Conservation (phyloP, 2,797 vertebrate genomes). For the Pogonophryne albipinna region DNA sequence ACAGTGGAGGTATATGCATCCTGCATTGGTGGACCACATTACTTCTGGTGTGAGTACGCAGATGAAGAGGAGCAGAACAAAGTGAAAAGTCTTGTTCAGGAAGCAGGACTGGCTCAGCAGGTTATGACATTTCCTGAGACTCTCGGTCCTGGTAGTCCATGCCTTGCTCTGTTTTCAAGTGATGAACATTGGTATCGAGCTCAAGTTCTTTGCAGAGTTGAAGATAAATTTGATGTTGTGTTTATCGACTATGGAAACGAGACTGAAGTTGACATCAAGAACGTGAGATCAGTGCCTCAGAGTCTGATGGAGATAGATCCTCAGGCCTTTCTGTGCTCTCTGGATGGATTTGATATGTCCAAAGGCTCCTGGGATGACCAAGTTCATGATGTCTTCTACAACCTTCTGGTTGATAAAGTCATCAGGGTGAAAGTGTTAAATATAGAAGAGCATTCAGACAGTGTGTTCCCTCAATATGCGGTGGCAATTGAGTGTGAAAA, state of each 20-base stretch:
- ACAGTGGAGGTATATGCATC: constrained; percentile 82
- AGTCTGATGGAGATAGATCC: constrained; percentile 79
- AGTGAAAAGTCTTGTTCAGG: constrained; percentile 81
- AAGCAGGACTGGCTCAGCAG: constrained; percentile 65
- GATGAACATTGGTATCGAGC: constrained; percentile 89
- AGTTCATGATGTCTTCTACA: constrained; percentile 82
- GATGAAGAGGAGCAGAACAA: constrained; percentile 77
- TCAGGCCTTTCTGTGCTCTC: constrained; percentile 88
- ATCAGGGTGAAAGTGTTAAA: constrained; percentile 81
- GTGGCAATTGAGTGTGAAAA: constrained; percentile 82
- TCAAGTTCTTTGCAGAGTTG: constrained; percentile 71
- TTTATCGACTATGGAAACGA: constrained; percentile 90
- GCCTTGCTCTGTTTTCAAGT: constrained; percentile 85
- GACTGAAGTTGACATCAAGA: constrained; percentile 69
- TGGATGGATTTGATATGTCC: constrained; percentile 82
- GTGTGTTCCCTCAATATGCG: constrained; percentile 72
- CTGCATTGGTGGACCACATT: constrained; percentile 85
- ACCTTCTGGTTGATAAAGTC: constrained; percentile 77
- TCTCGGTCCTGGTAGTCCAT: constrained; percentile 81
- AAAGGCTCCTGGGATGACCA: constrained; percentile 82
- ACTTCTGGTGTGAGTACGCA: constrained; percentile 90
- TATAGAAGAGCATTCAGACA: constrained; percentile 41
- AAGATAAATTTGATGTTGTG: constrained; percentile 65
- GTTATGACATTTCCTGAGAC: constrained; percentile 17
- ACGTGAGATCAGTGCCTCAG: constrained; percentile 78